These are phyloP conservation scores for Anisognathus igniventris DNA, from an alignment of 2,797 vertebrate genomes.

Conservation along the genomic window DNA sequence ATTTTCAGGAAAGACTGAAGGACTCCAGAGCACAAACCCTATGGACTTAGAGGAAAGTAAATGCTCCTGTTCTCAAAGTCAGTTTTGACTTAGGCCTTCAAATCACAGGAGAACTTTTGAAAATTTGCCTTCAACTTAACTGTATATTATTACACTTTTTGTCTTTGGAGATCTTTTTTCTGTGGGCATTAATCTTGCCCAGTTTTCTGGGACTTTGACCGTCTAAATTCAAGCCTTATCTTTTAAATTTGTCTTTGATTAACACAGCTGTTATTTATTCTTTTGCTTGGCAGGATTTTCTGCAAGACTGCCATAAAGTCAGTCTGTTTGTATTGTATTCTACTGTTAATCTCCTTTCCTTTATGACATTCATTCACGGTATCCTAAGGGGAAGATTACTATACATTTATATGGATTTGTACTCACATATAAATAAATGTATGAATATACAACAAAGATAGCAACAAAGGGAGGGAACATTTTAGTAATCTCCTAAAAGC, in stretches of 20 bases:
- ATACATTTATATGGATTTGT: neutral
- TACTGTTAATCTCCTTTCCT: neutral
- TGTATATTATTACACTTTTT: neutral
- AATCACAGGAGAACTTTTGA: neutral
- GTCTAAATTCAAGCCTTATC: constrained; percentile 27
- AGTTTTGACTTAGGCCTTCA: neutral
- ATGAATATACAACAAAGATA: neutral
- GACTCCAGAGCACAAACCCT: neutral
- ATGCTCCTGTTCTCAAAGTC: neutral
- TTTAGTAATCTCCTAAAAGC: neutral
- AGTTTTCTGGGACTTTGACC: constrained; percentile 27
- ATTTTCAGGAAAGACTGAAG: neutral
- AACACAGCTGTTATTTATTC: constrained; percentile 16
- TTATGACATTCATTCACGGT: neutral
- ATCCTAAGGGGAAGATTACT: neutral
- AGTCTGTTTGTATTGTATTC: neutral
- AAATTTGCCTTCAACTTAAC: neutral
- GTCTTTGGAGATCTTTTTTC: neutral
- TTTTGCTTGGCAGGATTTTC: constrained; percentile 19
- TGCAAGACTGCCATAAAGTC: neutral
- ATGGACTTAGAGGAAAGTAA: neutral
- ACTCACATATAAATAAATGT: neutral
- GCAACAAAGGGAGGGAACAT: neutral
- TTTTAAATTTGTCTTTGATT: constrained; percentile 52
- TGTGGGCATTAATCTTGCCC: neutral